phyloP scores from a whole-genome alignment of 2,797 vertebrate species.

The Propithecus perrieri region DNA sequence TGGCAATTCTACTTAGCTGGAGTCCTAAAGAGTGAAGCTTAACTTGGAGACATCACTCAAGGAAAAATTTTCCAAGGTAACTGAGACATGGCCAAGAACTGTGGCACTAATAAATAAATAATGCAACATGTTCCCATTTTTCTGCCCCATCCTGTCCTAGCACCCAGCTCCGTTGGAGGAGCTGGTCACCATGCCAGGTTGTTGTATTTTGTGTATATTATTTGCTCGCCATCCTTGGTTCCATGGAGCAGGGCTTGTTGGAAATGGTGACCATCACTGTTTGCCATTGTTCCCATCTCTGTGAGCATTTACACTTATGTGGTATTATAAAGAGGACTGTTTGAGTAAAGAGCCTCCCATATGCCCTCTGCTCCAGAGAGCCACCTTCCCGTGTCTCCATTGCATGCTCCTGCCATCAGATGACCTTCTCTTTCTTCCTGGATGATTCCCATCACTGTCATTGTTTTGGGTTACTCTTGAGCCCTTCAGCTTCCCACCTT shows the following conservation, averaged over 20 bases:
- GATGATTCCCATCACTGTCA: neutral
- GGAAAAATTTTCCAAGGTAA: neutral
- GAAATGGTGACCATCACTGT: neutral
- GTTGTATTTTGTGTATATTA: slow-evolving; percentile 1
- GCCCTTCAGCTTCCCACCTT: accelerated
- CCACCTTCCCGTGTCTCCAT: neutral
- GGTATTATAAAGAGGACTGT: neutral
- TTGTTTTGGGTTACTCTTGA: neutral
- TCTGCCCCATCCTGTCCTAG: neutral
- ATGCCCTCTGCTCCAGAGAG: neutral
- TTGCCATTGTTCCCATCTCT: neutral
- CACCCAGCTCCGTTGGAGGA: neutral
- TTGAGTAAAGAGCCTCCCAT: neutral
- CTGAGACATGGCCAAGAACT: neutral
- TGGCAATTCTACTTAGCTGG: neutral
- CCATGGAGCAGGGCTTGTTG: neutral
- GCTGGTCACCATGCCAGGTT: neutral
- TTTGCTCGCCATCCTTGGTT: slow-evolving; percentile 12
- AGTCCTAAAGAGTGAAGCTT: neutral
- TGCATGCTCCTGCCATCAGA: neutral
- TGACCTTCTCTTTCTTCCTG: neutral
- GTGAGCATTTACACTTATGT: neutral
- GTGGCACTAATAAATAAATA: neutral
- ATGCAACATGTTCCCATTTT: neutral
- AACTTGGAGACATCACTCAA: neutral